Evolutionary conservation across 2,113 vertebrate genomes (phyloP).

Genomic region (Mus musculus): GRCm39 chr12:53120501-53121000

Average conservation of each 20-base stretch:
- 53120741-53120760: neutral
- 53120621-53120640: neutral
- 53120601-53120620: neutral
- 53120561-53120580: neutral
- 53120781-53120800: neutral
- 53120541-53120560: neutral
- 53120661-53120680: neutral
- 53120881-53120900: conserved; percentile 36
- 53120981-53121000: too few relatives aligned
- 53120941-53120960: neutral
- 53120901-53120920: neutral
- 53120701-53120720: neutral
- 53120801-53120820: neutral
- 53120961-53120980: rapidly evolving
- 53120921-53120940: neutral
- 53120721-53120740: neutral
- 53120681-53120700: neutral
- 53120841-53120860: neutral
- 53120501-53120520: neutral
- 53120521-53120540: conserved; percentile 13
- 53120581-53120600: neutral
- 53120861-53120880: neutral
- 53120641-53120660: neutral
- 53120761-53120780: neutral
- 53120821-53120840: conserved; percentile 43